Percentiles rank a stretch among this genome's conserved stretches.
These are phyloP conservation scores for Solen grandis DNA, from an alignment of 1,140 invertebrate genomes.

Conservation along the genomic window DNA sequence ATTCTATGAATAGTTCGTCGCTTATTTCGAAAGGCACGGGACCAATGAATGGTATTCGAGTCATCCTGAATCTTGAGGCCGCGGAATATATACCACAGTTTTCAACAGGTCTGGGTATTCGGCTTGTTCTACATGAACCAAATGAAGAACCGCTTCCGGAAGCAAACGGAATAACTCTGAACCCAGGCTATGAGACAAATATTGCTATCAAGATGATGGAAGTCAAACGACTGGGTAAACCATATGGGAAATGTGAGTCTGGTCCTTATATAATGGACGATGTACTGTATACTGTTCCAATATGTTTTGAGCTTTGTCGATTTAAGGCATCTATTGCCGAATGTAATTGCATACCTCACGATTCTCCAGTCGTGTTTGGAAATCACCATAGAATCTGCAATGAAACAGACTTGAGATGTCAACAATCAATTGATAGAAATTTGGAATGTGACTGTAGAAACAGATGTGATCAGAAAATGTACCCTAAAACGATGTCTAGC, in stretches of 20 bases:
- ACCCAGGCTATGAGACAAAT: conserved; percentile 8
- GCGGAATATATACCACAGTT: neutral
- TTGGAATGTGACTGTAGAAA: conserved; percentile 2
- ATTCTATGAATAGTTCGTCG: neutral
- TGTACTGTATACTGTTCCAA: neutral
- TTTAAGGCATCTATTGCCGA: neutral
- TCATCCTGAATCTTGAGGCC: neutral
- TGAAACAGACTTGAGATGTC: too few species aligned
- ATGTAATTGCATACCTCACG: conserved; percentile 2
- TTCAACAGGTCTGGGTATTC: conserved; percentile 1
- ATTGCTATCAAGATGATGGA: neutral
- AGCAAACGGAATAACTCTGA: conserved; percentile 22
- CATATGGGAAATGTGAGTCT: conserved; percentile 23
- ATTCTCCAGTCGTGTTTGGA: neutral
- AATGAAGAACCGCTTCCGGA: conserved; percentile 12
- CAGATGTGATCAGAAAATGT: neutral
- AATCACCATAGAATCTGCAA: neutral
- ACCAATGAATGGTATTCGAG: neutral
- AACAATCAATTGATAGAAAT: too few species aligned
- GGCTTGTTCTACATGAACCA: conserved; percentile 21
- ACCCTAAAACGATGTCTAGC: neutral
- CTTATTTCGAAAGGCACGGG: neutral
- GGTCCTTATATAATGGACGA: neutral
- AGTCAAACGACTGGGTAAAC: neutral
- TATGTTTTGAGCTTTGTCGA: conserved; percentile 16